Evolutionary conservation across 2,113 vertebrate genomes (phyloP).

Genomic region (Muntiacus muntjak): DNA sequence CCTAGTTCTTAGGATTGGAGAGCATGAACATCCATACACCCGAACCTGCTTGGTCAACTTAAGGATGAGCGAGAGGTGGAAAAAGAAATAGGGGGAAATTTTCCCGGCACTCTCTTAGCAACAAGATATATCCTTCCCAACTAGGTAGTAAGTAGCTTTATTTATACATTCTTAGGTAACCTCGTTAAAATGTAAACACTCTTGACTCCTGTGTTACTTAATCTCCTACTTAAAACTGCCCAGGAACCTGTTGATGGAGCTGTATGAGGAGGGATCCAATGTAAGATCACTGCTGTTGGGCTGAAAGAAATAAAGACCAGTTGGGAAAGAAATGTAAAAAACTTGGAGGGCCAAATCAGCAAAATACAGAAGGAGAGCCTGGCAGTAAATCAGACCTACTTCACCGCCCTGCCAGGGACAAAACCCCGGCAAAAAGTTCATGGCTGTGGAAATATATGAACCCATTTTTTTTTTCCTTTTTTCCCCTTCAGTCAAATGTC

Average conservation of each 20-base stretch:
- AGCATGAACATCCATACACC: background rate
- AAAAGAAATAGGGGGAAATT: background rate
- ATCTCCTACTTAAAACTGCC: background rate
- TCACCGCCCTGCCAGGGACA: background rate
- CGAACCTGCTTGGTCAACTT: background rate
- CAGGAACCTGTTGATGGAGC: background rate
- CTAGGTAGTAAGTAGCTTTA: background rate
- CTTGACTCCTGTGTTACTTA: background rate
- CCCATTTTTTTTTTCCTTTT: background rate
- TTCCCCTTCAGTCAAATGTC: background rate
- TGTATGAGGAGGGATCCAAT: background rate
- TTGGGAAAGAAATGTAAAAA: background rate
- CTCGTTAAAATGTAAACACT: background rate
- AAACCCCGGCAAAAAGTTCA: conserved; percentile 10
- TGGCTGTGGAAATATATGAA: background rate
- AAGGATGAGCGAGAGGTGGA: background rate
- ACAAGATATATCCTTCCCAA: background rate
- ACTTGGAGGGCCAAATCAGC: background rate
- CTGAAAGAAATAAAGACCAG: background rate
- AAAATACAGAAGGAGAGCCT: background rate
- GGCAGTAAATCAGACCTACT: background rate
- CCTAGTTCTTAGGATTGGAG: background rate
- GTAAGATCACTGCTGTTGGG: background rate
- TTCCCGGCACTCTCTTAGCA: background rate
- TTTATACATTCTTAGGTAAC: background rate